A percentile compares a stretch with the other conserved stretches of the same genome.
Conservation (phyloP, 2,797 vertebrate genomes). For the Notoglanidium macrostoma region DNA sequence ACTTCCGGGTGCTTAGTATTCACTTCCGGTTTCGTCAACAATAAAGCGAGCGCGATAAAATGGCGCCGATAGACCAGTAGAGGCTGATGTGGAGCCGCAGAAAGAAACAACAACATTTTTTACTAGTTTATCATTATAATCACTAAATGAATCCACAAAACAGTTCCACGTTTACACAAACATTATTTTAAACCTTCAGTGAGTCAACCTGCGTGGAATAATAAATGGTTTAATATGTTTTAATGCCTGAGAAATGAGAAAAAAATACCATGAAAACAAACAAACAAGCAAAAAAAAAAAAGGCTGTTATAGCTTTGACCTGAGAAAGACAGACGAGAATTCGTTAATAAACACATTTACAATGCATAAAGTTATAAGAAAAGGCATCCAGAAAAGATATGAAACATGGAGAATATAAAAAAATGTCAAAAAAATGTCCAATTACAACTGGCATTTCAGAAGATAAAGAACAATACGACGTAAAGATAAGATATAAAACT, state of each 20-base stretch:
- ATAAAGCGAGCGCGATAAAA: background rate
- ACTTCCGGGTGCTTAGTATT: conserved; percentile 61
- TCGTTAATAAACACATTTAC: background rate
- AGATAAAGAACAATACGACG: too few species aligned
- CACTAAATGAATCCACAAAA: too few species aligned
- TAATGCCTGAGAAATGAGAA: background rate
- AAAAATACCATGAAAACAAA: background rate
- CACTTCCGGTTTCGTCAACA: background rate
- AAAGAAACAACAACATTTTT: background rate
- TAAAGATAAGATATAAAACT: too few species aligned
- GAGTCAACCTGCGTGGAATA: background rate
- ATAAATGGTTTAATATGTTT: background rate
- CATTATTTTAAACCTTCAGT: background rate
- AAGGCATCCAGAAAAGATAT: too few species aligned
- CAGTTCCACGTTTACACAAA: background rate
- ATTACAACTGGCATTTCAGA: too few species aligned
- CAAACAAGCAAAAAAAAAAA: too few species aligned
- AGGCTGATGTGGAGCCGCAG: background rate
- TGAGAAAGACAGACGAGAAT: background rate
- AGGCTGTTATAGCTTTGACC: background rate
- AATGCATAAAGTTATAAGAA: background rate
- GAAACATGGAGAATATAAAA: too few species aligned
- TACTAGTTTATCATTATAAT: background rate
- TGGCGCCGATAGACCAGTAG: background rate
- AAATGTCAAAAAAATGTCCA: too few species aligned